Conservation (phyloP, 2,888 invertebrate genomes). For the Campoplex capitator region DNA sequence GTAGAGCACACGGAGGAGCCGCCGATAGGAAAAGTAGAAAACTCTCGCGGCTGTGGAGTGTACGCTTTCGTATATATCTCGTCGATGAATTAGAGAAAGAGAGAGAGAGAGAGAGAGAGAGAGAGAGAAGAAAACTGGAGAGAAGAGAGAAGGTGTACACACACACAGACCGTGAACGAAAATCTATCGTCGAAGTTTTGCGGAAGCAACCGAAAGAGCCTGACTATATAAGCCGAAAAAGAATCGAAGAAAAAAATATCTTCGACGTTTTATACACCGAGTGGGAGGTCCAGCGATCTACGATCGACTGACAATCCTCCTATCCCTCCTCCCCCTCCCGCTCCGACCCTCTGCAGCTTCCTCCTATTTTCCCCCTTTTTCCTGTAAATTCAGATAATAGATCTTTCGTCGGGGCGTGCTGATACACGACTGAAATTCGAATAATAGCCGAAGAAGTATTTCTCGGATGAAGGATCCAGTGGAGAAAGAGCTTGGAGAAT, state of each 20-base stretch:
- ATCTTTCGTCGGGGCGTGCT: conserved; percentile 24
- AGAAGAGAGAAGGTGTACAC: not conserved
- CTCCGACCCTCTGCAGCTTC: not conserved
- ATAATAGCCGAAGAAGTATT: not conserved
- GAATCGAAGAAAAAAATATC: conserved; percentile 42
- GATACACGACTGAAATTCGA: conserved; percentile 20
- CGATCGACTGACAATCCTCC: conserved; percentile 51
- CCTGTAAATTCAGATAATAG: conserved; percentile 14
- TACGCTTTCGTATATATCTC: conserved; percentile 29
- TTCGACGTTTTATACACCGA: conserved; percentile 35
- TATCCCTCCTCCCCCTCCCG: too few relatives aligned
- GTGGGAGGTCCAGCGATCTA: conserved; percentile 53
- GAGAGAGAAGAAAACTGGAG: not conserved
- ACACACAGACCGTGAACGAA: conserved; percentile 30
- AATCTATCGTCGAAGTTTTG: conserved; percentile 68
- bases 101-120: not conserved
- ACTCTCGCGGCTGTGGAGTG: conserved; percentile 33
- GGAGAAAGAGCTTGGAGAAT: not conserved
- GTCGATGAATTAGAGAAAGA: not conserved
- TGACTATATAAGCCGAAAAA: not conserved
- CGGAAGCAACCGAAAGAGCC: conserved; percentile 47
- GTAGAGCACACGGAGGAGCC: conserved; percentile 33
- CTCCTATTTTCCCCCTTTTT: not conserved
- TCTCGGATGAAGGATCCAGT: not conserved
- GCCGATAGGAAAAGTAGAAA: conserved; percentile 57